Conservation (phyloP, 2,113 vertebrate species). For the Brienomyrus brachyistius region DNA sequence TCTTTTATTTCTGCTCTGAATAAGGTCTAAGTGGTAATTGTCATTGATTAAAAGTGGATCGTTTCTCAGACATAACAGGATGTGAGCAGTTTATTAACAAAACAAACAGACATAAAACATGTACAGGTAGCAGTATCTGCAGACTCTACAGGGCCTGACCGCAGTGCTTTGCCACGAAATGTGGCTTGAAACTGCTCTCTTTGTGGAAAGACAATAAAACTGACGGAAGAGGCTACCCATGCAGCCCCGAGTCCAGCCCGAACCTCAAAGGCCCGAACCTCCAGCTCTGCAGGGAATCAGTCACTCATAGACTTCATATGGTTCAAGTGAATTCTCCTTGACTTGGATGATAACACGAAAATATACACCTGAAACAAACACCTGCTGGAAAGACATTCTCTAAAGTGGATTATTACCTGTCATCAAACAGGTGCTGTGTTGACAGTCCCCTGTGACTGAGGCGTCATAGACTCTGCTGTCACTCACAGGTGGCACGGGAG, state of each 20-base stretch:
- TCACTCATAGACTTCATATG: background rate
- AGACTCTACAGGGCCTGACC: background rate
- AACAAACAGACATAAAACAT: background rate
- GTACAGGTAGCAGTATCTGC: background rate
- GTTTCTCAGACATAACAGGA: background rate
- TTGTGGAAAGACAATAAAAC: background rate
- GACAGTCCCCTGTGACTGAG: background rate
- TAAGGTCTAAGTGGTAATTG: conserved; percentile 19
- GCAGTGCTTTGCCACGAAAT: background rate
- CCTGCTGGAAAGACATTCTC: background rate
- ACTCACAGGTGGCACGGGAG: background rate
- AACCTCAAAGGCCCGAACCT: background rate
- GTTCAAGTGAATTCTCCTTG: background rate
- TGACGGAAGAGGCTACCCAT: background rate
- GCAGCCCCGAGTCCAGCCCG: background rate
- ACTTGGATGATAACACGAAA: background rate
- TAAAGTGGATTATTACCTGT: conserved; percentile 5
- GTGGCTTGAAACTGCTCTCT: background rate
- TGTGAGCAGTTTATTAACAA: background rate
- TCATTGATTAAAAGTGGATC: conserved; percentile 15
- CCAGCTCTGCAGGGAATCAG: background rate
- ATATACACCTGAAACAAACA: background rate
- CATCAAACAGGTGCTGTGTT: background rate
- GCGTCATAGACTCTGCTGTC: background rate
- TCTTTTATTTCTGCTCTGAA: background rate